Conservation (phyloP, 2,888 invertebrate genomes). For the Steinernema scapterisci region DNA sequence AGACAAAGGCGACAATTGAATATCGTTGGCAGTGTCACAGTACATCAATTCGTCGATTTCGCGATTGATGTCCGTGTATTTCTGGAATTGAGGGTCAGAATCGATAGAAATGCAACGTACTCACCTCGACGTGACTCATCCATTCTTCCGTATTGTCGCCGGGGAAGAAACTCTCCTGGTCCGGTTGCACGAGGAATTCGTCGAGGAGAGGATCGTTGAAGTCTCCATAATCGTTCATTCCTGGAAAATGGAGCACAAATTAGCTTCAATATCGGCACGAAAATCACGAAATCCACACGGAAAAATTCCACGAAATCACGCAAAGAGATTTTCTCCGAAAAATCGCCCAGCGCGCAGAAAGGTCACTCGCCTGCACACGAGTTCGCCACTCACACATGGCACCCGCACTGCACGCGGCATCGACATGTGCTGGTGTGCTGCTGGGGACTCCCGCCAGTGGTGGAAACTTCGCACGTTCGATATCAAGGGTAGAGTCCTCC, state of each 20-base stretch:
- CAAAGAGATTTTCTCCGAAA: too few species aligned
- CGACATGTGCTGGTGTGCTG: background rate
- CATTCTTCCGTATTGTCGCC: conserved; percentile 9
- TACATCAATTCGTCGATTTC: conserved; percentile 28
- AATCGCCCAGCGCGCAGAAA: background rate
- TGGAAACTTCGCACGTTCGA: conserved; percentile 19
- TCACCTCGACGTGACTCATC: conserved; percentile 13
- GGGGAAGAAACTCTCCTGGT: conserved; percentile 11
- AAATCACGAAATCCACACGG: background rate
- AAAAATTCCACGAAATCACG: too few species aligned
- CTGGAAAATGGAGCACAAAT: conserved; percentile 12
- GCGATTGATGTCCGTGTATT: conserved; percentile 18
- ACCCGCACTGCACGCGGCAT: background rate
- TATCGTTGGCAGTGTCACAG: conserved; percentile 23
- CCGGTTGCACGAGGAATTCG: conserved; percentile 17
- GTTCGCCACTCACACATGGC: conserved; percentile 16
- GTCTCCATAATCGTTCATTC: conserved; percentile 17
- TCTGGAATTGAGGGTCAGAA: background rate
- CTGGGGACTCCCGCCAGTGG: background rate
- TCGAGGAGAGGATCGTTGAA: conserved; percentile 14
- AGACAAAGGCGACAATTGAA: conserved; percentile 37
- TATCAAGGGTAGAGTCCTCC: too few species aligned
- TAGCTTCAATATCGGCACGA: background rate
- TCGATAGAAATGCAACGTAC: background rate
- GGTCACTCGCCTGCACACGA: conserved; percentile 8